These are phyloP conservation scores for Bombus consobrinus DNA, from an alignment of 1,140 invertebrate species.

Conservation along the genomic window DNA sequence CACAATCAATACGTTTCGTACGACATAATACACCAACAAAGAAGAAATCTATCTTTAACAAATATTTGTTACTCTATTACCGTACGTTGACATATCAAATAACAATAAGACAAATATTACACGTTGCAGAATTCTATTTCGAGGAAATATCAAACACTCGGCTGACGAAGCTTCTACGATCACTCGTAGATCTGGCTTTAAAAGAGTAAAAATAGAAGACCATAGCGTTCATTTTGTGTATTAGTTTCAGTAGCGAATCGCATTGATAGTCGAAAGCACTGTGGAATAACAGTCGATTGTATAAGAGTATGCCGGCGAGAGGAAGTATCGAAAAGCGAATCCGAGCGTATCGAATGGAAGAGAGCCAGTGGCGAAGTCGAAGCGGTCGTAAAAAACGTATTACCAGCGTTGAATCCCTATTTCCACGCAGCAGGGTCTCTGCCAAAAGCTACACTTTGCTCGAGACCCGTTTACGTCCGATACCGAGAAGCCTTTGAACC, in stretches of 20 bases:
- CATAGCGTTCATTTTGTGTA: neutral
- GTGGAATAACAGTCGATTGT: neutral
- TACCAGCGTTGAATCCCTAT: slow-evolving; percentile 17
- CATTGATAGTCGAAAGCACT: neutral
- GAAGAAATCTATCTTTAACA: too few relatives aligned
- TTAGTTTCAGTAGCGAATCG: neutral
- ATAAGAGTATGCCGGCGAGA: neutral
- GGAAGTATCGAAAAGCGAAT: slow-evolving; percentile 19
- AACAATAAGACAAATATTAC: too few relatives aligned
- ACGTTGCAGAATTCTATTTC: too few relatives aligned
- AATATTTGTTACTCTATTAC: too few relatives aligned
- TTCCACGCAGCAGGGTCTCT: slow-evolving; percentile 36
- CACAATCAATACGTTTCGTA: too few relatives aligned
- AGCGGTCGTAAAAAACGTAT: slow-evolving; percentile 21
- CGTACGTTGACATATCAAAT: too few relatives aligned
- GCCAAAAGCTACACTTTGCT: slow-evolving; percentile 52
- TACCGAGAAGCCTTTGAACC: slow-evolving; percentile 64
- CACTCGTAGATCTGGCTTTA: too few relatives aligned
- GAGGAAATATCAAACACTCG: too few relatives aligned
- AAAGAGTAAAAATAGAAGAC: too few relatives aligned
- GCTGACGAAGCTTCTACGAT: too few relatives aligned
- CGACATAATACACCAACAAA: too few relatives aligned
- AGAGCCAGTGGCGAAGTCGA: neutral
- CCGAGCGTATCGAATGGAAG: neutral
- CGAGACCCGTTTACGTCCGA: slow-evolving; percentile 39